A percentile compares a stretch with the other conserved stretches of the same genome.
phyloP scores from a whole-genome alignment of 2,113 vertebrate species.

The Thomomys bottae region DNA sequence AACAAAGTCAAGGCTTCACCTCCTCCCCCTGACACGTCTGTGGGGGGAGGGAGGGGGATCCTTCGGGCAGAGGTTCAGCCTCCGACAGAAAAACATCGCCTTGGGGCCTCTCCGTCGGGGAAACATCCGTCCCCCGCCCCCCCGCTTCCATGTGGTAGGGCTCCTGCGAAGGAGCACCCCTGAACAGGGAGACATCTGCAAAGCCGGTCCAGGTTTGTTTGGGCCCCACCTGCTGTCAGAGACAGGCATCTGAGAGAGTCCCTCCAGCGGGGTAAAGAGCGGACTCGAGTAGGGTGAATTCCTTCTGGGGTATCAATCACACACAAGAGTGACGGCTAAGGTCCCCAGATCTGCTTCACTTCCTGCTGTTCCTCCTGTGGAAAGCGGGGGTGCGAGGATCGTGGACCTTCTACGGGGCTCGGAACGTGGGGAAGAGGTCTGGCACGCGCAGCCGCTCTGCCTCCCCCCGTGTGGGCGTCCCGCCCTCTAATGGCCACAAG shows the following conservation, averaged over 20 bases:
- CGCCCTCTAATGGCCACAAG: constrained; percentile 50
- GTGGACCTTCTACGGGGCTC: neutral
- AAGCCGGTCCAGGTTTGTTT: neutral
- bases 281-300: neutral
- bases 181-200: neutral
- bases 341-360: constrained; percentile 4
- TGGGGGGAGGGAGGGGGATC: too few relatives aligned
- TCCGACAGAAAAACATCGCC: too few relatives aligned
- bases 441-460: constrained; percentile 12
- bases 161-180: neutral
- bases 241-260: neutral
- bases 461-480: neutral
- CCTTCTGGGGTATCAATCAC: neutral
- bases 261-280: neutral
- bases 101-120: neutral
- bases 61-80: too few relatives aligned
- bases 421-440: neutral
- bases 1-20: neutral
- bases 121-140: neutral
- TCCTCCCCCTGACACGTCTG: neutral
- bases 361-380: neutral
- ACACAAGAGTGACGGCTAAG: neutral
- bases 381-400: neutral
- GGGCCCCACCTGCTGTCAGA: neutral
- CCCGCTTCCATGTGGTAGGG: neutral